These are phyloP conservation scores for Hemiscyllium ocellatum DNA, from an alignment of 2,113 vertebrate genomes.

Conservation along the genomic window DNA sequence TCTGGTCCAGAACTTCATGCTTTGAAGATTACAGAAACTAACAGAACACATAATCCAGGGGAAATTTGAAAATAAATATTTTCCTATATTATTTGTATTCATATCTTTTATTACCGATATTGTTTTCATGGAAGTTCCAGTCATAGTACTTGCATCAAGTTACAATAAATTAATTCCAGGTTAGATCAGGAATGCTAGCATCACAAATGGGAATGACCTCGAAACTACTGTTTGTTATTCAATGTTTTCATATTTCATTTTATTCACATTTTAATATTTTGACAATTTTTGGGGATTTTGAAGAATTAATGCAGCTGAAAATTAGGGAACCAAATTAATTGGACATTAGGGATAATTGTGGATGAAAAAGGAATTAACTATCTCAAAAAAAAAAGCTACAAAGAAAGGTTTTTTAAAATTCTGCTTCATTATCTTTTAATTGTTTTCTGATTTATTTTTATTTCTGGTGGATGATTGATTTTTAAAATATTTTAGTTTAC, in stretches of 20 bases:
- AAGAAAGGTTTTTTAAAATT: not conserved
- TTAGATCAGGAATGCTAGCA: not conserved
- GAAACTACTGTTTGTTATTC: not conserved
- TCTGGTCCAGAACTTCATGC: not conserved
- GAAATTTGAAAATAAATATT: constrained; percentile 35
- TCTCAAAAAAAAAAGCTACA: not conserved
- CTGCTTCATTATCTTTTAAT: not conserved
- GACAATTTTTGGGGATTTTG: not conserved
- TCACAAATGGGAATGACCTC: not conserved
- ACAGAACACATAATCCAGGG: constrained; percentile 6
- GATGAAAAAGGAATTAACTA: not conserved
- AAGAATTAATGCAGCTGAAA: not conserved
- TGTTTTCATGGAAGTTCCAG: constrained; percentile 11
- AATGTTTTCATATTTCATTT: not conserved
- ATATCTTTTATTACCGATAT: not conserved
- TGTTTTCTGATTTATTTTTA: not conserved
- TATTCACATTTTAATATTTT: not conserved
- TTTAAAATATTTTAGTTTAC: not conserved
- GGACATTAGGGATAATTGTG: not conserved
- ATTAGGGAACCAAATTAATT: not conserved
- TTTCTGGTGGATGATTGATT: not conserved
- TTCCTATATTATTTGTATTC: constrained; percentile 22
- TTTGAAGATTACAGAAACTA: constrained; percentile 22
- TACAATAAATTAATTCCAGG: not conserved
- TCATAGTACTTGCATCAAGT: not conserved